Percentiles rank a stretch among this genome's conserved stretches.
phyloP scores from a whole-genome alignment of 2,888 invertebrate genomes.

The Cataglyphis livida region DNA sequence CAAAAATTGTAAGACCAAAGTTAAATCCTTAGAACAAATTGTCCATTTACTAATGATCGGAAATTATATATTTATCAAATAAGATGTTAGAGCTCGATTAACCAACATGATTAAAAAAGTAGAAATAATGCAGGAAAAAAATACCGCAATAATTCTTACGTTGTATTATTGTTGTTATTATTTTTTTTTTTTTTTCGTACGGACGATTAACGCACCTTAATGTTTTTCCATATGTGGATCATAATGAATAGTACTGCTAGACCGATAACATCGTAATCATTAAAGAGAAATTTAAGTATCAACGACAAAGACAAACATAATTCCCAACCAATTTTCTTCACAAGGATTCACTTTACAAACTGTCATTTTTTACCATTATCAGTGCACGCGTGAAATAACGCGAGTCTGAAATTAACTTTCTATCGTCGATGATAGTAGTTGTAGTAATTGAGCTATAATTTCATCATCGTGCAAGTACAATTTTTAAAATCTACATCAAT shows the following conservation, averaged over 20 bases:
- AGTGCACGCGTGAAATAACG: constrained; percentile 33
- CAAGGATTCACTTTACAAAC: constrained; percentile 47
- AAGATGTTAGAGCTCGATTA: constrained; percentile 5
- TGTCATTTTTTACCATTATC: constrained; percentile 61
- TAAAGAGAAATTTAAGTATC: constrained; percentile 75
- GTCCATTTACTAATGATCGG: not conserved
- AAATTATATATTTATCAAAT: not conserved
- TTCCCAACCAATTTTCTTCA: constrained; percentile 46
- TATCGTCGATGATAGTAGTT: constrained; percentile 17
- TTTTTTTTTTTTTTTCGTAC: constrained; percentile 70
- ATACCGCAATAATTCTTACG: constrained; percentile 40
- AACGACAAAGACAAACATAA: constrained; percentile 30
- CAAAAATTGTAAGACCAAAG: not conserved
- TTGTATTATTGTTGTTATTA: constrained; percentile 19
- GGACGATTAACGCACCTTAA: constrained; percentile 75
- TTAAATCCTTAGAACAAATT: not conserved
- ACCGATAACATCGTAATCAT: constrained; percentile 69
- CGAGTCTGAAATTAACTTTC: constrained; percentile 35
- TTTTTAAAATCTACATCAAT: constrained; percentile 10
- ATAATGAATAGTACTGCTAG: constrained; percentile 48
- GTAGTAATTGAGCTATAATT: not conserved
- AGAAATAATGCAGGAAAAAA: constrained; percentile 11
- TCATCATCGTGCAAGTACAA: not conserved
- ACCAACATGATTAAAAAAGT: not conserved
- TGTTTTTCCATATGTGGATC: constrained; percentile 75